A percentile compares a stretch with the other conserved stretches of the same genome.
These are phyloP conservation scores for Athrips mouffetella DNA, from an alignment of 2,888 invertebrate genomes.

Conservation along the genomic window DNA sequence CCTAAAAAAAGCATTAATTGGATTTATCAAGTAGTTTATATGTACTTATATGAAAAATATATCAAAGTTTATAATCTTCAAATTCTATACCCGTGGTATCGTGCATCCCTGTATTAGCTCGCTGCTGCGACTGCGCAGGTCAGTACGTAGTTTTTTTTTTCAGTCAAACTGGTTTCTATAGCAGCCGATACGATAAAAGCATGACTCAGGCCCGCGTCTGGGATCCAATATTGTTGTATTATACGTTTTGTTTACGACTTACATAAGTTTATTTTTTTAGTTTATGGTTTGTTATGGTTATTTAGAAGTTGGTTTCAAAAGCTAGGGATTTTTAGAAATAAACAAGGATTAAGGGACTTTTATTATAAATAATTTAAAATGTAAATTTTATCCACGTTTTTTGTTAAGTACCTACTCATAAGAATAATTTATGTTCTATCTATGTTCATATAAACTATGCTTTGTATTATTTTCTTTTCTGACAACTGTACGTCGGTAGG, in stretches of 20 bases:
- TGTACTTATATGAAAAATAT: too few species aligned
- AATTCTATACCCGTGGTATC: neutral
- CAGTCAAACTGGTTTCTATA: slow-evolving; percentile 62
- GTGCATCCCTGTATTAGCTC: neutral
- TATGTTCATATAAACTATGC: too few species aligned
- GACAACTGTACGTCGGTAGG: neutral
- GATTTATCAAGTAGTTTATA: too few species aligned
- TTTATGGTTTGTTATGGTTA: neutral
- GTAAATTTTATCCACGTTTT: too few species aligned
- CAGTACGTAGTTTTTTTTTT: slow-evolving; percentile 57
- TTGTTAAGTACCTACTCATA: too few species aligned
- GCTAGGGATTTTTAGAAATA: too few species aligned
- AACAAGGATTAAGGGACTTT: too few species aligned
- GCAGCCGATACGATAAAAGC: slow-evolving; percentile 51
- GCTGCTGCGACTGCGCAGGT: slow-evolving; percentile 60
- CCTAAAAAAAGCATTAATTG: too few species aligned
- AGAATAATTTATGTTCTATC: too few species aligned
- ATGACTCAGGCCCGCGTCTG: slow-evolving; percentile 57
- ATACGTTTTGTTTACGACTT: slow-evolving; percentile 16
- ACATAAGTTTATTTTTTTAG: slow-evolving; percentile 2
- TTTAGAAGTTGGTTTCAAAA: too few species aligned
- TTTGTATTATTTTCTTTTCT: neutral
- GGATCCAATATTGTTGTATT: slow-evolving; percentile 30
- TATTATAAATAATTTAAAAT: too few species aligned
- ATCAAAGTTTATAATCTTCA: too few species aligned